Percentiles rank a stretch among this genome's conserved stretches.
Conservation (phyloP, 2,113 vertebrate species). For the Crypturellus undulatus region DNA sequence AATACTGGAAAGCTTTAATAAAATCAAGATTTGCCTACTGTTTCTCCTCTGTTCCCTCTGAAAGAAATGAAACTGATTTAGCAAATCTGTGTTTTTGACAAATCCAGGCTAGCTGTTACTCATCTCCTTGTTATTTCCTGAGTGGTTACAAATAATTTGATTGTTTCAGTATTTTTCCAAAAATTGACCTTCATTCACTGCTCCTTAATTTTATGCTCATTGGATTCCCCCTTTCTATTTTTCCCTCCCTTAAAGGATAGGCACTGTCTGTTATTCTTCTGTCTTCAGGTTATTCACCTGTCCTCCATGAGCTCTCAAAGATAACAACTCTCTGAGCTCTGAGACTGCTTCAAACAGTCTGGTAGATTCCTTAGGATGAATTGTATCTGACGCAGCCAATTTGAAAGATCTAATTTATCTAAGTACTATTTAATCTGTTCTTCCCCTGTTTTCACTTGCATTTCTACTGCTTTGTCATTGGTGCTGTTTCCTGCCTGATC, state of each 20-base stretch:
- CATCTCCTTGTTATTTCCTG: conserved; percentile 74
- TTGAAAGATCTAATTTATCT: conserved; percentile 30
- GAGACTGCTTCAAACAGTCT: not conserved
- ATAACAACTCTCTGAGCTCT: not conserved
- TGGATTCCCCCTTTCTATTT: conserved; percentile 13
- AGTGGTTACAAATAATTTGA: conserved; percentile 68
- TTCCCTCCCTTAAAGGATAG: not conserved
- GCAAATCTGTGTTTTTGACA: conserved; percentile 69
- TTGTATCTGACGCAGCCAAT: not conserved
- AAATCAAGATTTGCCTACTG: conserved; percentile 54
- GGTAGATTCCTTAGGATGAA: not conserved
- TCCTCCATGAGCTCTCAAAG: not conserved
- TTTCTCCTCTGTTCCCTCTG: conserved; percentile 31
- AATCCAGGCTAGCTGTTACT: conserved; percentile 62
- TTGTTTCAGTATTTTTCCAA: conserved; percentile 65
- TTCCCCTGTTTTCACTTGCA: conserved; percentile 34
- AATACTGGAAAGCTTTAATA: conserved; percentile 53
- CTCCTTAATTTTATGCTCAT: not conserved
- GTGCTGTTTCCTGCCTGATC: conserved; percentile 15
- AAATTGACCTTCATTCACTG: conserved; percentile 62
- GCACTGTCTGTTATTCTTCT: not conserved
- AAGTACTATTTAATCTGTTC: conserved; percentile 41
- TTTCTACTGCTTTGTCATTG: conserved; percentile 23
- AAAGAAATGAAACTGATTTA: conserved; percentile 70
- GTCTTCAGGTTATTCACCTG: not conserved